Percentiles rank a stretch among this genome's conserved stretches.
Evolutionary conservation across 1,140 invertebrate genomes (phyloP).

Genomic region (Drosophila repletoides): DNA sequence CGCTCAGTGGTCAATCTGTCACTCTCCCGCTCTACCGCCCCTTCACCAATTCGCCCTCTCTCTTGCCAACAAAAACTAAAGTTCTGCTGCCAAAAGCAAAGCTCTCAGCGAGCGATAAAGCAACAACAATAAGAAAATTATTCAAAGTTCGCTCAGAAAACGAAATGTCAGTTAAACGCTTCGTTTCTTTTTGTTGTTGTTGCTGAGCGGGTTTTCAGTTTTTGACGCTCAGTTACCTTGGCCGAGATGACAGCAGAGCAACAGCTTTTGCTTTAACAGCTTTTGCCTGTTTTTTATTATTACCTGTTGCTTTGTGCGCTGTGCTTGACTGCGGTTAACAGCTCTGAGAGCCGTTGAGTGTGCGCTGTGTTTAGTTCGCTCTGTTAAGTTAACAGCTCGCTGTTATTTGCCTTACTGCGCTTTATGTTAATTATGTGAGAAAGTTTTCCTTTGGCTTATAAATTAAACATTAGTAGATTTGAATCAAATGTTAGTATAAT

Average conservation of each 20-base stretch:
- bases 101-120: too few species aligned
- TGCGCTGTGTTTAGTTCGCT: background rate
- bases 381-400: conserved; percentile 23
- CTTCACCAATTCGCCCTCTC: background rate
- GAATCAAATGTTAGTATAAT: too few species aligned
- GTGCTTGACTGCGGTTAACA: conserved; percentile 11
- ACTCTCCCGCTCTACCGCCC: background rate
- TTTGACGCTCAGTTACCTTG: conserved; percentile 63
- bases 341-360: background rate
- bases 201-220: background rate
- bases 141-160: conserved; percentile 32
- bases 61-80: conserved; percentile 1
- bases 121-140: too few species aligned
- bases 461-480: too few species aligned
- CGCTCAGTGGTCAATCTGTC: conserved; percentile 16
- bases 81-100: conserved; percentile 17
- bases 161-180: conserved; percentile 19
- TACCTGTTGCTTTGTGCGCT: conserved; percentile 50
- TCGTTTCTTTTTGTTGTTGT: background rate
- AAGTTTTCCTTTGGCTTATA: too few species aligned
- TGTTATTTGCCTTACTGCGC: too few species aligned
- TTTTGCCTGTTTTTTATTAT: conserved; percentile 19
- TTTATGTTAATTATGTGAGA: too few species aligned
- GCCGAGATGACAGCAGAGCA: conserved; percentile 54
- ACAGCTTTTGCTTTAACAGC: conserved; percentile 28